Base-by-base conservation (phyloP, 2,888 invertebrate genomes). In the Conistra vaccinii region DNA sequence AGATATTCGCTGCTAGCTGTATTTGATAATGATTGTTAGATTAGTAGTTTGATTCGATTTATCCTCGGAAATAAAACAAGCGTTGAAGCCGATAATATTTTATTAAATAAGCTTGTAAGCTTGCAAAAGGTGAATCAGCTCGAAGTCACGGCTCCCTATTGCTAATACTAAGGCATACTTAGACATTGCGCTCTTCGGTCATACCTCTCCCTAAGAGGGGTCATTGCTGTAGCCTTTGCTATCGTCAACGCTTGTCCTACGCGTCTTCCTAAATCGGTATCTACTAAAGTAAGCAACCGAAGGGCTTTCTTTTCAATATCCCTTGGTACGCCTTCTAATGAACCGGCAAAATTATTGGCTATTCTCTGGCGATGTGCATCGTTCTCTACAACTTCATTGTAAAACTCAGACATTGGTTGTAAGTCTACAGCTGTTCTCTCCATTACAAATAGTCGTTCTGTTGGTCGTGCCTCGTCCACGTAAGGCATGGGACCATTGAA, bases 401-500 rank as follows among this genome's bases (percentile, higher is more conserved):
- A 85, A 55, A 83, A 83, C 26, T 81, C 63, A 23, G 72, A 66
- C 45, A 74, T 45, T 10, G 77, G 79, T 42, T 78, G 69, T 17
- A 81, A 77, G 62, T 85, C 84, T 2, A 80, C 68, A n/a, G 85
- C 79, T 39, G 62, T 76, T 5, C 68, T 76, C 42, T 79, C 69
- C 42, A 84, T 51, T 5, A 77, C 58, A 14, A 63, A 69, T 12
- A 76, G 35, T 23, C 63, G 65, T 29, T 73, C 58, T 45, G 68
- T 72, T 10, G 82, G 82, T 69, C 72, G 17, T n/a, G 70, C 75
- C 23, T 81, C 80, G 48, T 90, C 89, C 1, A 90, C 85, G n/a
- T 86, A 88, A 0, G 91, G 90, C 9, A 87, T 69, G 0, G 90
- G 89, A 6, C 91, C 91, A 62, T 81, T 89, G 51, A 84, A 91